Percentiles rank a stretch among this genome's conserved stretches.
Evolutionary conservation across 2,888 invertebrate genomes (phyloP).

Genomic region (Drosophila prostipennis): DNA sequence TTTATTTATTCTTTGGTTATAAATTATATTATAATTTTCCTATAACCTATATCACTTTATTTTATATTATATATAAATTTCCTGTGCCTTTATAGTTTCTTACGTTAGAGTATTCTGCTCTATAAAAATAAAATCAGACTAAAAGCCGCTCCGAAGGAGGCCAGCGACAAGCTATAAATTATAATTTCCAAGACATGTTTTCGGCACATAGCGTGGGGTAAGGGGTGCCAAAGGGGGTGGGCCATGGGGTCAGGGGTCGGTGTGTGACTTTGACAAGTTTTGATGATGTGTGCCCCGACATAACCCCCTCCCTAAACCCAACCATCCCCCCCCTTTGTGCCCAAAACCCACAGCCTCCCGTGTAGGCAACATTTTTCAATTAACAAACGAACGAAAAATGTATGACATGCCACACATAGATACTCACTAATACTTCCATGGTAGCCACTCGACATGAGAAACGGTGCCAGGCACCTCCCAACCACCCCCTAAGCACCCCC

Average conservation of each 20-base stretch:
- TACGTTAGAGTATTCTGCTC: not conserved
- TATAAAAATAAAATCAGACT: conserved; percentile 33
- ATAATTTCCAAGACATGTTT: conserved; percentile 74
- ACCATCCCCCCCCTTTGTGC: not conserved
- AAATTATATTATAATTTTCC: not conserved
- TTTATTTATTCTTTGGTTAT: too few relatives aligned
- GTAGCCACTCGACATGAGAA: conserved; percentile 47
- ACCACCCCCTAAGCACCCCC: conserved; percentile 6
- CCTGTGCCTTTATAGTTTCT: not conserved
- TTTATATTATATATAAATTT: too few relatives aligned
- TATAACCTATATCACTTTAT: too few relatives aligned
- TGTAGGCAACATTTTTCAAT: conserved; percentile 76
- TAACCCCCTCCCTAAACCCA: not conserved
- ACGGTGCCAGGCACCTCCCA: conserved; percentile 45
- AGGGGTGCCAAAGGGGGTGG: not conserved
- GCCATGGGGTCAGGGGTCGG: conserved; percentile 22
- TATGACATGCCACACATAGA: conserved; percentile 73
- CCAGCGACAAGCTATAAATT: conserved; percentile 67
- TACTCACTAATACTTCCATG: conserved; percentile 25
- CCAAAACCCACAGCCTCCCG: conserved; percentile 32
- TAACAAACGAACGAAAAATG: conserved; percentile 79
- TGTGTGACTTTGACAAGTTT: conserved; percentile 70
- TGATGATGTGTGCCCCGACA: conserved; percentile 58
- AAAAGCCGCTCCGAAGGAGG: conserved; percentile 33
- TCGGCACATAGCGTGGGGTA: conserved; percentile 28